Percentiles rank a stretch among this genome's conserved stretches.
Conservation (phyloP, 2,113 vertebrate genomes). For the Herpetotheres cachinnans region DNA sequence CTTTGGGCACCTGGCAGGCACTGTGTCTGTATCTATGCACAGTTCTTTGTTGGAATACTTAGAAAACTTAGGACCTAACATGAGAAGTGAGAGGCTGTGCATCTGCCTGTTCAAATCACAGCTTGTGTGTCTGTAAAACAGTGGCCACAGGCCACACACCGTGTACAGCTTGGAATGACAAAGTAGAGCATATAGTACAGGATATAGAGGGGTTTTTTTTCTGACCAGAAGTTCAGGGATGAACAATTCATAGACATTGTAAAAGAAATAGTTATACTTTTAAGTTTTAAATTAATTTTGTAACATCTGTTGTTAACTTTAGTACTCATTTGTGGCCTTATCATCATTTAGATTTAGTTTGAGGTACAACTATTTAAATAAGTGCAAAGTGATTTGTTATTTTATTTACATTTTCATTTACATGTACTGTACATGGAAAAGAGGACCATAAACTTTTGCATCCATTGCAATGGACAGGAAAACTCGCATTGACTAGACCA, state of each 20-base stretch:
- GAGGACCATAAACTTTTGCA: neutral
- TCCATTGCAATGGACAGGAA: neutral
- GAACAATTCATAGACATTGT: neutral
- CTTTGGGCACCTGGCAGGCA: neutral
- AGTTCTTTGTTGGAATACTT: neutral
- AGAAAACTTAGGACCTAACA: neutral
- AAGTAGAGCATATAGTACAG: neutral
- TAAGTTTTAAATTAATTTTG: neutral
- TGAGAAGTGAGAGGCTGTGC: neutral
- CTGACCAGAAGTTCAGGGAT: neutral
- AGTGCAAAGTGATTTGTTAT: neutral
- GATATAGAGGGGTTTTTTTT: neutral
- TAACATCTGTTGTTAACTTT: neutral
- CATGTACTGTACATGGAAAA: neutral
- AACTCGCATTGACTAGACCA: neutral
- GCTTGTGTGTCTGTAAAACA: fast-evolving
- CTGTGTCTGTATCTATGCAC: neutral
- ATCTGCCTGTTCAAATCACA: neutral
- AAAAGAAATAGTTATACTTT: neutral
- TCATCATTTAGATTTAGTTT: neutral
- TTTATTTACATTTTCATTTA: neutral
- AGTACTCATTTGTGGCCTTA: neutral
- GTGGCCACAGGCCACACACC: neutral
- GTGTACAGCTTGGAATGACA: neutral
- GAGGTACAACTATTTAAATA: neutral